These are phyloP conservation scores for Drosophila flavopinicola DNA, from an alignment of 2,888 invertebrate species.

Conservation along the genomic window DNA sequence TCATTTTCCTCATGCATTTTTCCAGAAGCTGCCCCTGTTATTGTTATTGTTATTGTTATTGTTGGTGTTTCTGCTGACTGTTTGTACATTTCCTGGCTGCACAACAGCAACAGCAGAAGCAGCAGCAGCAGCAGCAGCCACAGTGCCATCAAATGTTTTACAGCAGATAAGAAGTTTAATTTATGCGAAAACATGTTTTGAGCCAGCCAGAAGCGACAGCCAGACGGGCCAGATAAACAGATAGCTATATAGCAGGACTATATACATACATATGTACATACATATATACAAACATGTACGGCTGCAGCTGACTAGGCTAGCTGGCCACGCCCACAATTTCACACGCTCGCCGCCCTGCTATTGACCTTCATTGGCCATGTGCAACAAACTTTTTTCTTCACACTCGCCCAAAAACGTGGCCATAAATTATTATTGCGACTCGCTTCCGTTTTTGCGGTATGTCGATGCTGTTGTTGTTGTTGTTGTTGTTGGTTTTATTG, in stretches of 20 bases:
- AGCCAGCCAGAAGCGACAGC: conserved; percentile 50
- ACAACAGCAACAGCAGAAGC: conserved; percentile 34
- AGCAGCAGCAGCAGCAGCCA: conserved; percentile 40
- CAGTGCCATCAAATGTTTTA: conserved; percentile 76
- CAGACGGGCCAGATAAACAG: conserved; percentile 56
- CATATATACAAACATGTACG: conserved; percentile 21
- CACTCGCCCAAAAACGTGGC: conserved; percentile 50
- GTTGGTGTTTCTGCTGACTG: conserved; percentile 28
- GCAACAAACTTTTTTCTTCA: conserved; percentile 47
- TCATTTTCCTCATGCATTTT: conserved; percentile 20
- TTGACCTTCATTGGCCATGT: conserved; percentile 67
- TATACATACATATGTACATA: not conserved
- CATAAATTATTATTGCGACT: conserved; percentile 64
- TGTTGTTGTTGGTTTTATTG: conserved; percentile 19
- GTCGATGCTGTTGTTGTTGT: conserved; percentile 45
- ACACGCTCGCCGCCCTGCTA: conserved; percentile 53
- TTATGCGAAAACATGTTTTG: conserved; percentile 82
- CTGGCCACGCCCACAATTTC: conserved; percentile 60
- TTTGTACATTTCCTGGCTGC: conserved; percentile 59
- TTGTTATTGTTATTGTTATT: conserved; percentile 22
- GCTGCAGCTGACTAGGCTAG: conserved; percentile 45
- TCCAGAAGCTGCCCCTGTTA: conserved; percentile 17
- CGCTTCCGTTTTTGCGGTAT: conserved; percentile 66
- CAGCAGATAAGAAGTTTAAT: conserved; percentile 81
- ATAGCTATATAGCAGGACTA: conserved; percentile 31